phyloP scores from a whole-genome alignment of 2,888 invertebrate species.

The Ceriagrion tenellum region DNA sequence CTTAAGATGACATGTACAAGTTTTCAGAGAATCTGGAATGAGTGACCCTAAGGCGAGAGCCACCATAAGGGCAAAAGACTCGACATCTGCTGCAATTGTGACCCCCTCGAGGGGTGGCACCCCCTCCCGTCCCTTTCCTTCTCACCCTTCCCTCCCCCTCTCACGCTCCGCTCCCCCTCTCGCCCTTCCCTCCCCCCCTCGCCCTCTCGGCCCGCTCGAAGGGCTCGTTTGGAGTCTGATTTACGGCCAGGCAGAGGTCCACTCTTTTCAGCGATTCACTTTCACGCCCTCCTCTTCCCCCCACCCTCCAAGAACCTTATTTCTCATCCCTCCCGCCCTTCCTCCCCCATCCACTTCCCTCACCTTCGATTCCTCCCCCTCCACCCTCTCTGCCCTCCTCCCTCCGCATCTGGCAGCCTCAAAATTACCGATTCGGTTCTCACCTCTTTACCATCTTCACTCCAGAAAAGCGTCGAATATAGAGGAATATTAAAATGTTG shows the following conservation, averaged over 20 bases:
- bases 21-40: too few species aligned
- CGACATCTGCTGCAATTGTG: neutral
- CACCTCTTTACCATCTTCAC: neutral
- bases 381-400: too few species aligned
- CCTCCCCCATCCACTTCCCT: too few species aligned
- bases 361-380: too few species aligned
- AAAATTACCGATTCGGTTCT: neutral
- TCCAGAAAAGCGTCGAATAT: too few species aligned
- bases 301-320: neutral
- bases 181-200: too few species aligned
- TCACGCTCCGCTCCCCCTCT: too few species aligned
- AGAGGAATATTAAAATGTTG: too few species aligned
- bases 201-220: neutral
- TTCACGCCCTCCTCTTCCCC: neutral
- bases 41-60: too few species aligned
- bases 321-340: neutral
- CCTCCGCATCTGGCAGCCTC: neutral
- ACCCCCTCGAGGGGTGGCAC: neutral
- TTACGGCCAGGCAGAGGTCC: neutral
- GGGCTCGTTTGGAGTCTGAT: neutral
- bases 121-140: neutral
- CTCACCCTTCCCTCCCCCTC: too few species aligned
- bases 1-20: too few species aligned
- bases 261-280: constrained; percentile 13
- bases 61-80: too few species aligned